phyloP scores from a whole-genome alignment of 2,888 invertebrate species.

The Leptinotarsa haldemani region DNA sequence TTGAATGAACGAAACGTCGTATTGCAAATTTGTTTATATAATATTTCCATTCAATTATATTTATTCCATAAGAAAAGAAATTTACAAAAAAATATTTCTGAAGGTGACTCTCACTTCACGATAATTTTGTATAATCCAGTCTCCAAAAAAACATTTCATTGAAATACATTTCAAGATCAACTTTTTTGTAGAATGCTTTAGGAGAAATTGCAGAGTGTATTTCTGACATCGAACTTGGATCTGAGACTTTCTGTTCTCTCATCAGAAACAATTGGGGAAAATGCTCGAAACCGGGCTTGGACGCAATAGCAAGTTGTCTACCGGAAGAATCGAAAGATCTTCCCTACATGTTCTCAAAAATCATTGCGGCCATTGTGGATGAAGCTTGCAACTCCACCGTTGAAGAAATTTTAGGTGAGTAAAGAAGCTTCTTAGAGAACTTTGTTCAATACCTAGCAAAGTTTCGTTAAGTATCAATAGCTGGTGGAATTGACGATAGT shows the following conservation, averaged over 20 bases:
- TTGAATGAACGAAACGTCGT: no score
- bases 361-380: constrained; percentile 35
- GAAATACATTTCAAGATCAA: not conserved
- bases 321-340: constrained; percentile 41
- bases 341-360: constrained; percentile 33
- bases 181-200: constrained; percentile 26
- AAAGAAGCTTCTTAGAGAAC: not conserved
- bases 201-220: constrained; percentile 32
- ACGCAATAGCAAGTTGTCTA: constrained; percentile 37
- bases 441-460: no score
- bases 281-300: constrained; percentile 41
- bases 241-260: constrained; percentile 42
- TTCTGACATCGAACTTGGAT: constrained; percentile 39
- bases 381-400: constrained; percentile 44
- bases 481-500: no score
- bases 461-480: no score
- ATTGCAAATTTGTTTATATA: no score
- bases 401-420: constrained; percentile 44
- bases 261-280: constrained; percentile 38
- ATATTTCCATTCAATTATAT: no score
- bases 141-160: no score
- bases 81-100: no score
- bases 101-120: no score
- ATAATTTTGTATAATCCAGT: no score
- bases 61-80: no score